Conservation (phyloP, 2,113 vertebrate genomes). For the Saccopteryx bilineata region DNA sequence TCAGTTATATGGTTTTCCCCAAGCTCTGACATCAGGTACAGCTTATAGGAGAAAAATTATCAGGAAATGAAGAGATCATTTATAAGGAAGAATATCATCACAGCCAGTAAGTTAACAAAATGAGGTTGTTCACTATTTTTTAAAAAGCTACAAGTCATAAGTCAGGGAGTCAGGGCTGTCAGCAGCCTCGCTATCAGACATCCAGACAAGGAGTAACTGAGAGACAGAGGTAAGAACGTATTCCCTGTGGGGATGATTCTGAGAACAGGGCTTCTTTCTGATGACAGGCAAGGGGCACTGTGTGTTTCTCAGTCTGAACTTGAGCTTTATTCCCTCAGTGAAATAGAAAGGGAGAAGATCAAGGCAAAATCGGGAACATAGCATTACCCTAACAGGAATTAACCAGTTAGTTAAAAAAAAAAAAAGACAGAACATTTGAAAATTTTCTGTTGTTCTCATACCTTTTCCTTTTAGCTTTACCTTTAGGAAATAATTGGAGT, state of each 20-base stretch:
- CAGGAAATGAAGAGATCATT: conserved; percentile 10
- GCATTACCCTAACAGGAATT: background rate
- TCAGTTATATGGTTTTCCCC: background rate
- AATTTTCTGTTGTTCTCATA: background rate
- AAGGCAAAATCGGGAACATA: background rate
- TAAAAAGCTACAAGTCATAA: background rate
- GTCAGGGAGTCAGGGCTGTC: background rate
- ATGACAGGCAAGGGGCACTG: background rate
- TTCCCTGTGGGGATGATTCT: background rate
- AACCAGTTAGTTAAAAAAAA: conserved; percentile 23
- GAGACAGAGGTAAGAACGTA: background rate
- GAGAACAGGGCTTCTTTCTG: background rate
- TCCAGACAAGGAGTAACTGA: background rate
- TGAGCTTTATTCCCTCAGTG: background rate
- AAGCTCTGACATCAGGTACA: background rate
- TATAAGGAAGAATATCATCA: background rate
- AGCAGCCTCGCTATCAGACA: background rate
- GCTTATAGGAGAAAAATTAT: background rate
- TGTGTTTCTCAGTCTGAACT: background rate
- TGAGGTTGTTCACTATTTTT: background rate
- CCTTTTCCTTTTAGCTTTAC: background rate
- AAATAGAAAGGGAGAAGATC: conserved; percentile 34
- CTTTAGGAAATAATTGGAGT: background rate
- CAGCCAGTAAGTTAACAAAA: background rate
- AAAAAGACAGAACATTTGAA: conserved; percentile 29